Evolutionary conservation across 2,797 vertebrate genomes (phyloP).

Genomic region (Ctenopoma kingsleyae): DNA sequence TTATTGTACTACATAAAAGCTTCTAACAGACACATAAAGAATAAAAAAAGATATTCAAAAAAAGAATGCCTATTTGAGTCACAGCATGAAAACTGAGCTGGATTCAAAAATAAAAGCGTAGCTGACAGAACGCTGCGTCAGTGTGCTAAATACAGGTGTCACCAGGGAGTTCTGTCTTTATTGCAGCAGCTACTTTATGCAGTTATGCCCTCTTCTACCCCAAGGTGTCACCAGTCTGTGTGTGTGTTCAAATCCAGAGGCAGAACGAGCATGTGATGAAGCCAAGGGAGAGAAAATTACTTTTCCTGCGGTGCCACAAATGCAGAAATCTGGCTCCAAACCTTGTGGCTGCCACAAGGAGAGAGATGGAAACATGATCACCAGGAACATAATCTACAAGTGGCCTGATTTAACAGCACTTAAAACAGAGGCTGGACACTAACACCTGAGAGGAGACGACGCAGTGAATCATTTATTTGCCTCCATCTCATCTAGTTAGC

Average conservation of each 20-base stretch:
- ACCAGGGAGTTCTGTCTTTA: conserved; percentile 22
- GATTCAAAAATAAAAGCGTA: conserved; percentile 39
- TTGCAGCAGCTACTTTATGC: conserved; percentile 8
- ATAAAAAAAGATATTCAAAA: not conserved
- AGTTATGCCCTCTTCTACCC: conserved; percentile 12
- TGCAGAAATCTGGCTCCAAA: conserved; percentile 80
- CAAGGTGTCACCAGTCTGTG: not conserved
- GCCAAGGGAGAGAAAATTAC: conserved; percentile 35
- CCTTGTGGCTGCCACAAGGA: conserved; percentile 73
- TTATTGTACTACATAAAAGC: not conserved
- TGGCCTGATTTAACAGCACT: conserved; percentile 83
- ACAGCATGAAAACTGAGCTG: conserved; percentile 37
- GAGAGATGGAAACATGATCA: conserved; percentile 74
- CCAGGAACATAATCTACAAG: conserved; percentile 79
- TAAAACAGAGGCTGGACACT: conserved; percentile 71
- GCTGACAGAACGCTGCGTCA: conserved; percentile 31
- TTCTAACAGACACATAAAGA: not conserved
- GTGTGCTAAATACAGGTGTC: conserved; percentile 47
- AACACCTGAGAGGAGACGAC: conserved; percentile 75
- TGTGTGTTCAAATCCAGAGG: not conserved
- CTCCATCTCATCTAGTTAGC: conserved; percentile 55
- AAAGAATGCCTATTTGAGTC: conserved; percentile 21
- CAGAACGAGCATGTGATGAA: conserved; percentile 10
- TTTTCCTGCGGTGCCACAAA: conserved; percentile 60
- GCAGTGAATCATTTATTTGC: conserved; percentile 84